These are phyloP conservation scores for Brachionus asplanchnoidis DNA, from an alignment of 1,140 invertebrate species.

Conservation along the genomic window DNA sequence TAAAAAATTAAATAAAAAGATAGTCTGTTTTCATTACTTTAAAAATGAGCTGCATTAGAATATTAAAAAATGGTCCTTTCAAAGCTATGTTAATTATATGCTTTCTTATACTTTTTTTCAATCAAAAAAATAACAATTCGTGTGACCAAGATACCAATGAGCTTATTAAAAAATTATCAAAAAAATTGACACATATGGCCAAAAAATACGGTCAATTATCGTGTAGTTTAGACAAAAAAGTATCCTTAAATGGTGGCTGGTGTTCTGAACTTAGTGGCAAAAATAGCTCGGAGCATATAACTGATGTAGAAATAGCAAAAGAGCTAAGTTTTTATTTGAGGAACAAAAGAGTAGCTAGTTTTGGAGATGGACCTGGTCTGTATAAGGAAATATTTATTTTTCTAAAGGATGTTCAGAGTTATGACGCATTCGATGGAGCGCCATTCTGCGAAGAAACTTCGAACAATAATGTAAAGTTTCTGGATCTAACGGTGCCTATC, in stretches of 20 bases:
- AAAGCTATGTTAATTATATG: neutral
- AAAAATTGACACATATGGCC: neutral
- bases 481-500: conserved; percentile 7
- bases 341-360: conserved; percentile 18
- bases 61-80: neutral
- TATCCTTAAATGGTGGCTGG: neutral
- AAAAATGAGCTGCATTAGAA: neutral
- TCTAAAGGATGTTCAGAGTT: neutral
- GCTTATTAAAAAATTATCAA: neutral
- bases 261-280: neutral
- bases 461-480: neutral
- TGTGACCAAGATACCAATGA: neutral
- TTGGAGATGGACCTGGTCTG: conserved; percentile 21
- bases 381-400: neutral
- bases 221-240: neutral
- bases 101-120: neutral
- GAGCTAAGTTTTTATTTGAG: neutral
- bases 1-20: neutral
- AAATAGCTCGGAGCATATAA: neutral
- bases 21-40: neutral
- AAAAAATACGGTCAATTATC: neutral
- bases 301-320: neutral
- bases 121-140: neutral
- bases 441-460: conserved; percentile 12
- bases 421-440: conserved; percentile 33